Conservation (phyloP, 53 echinoderm and acorn worm species). For the Mesocentrotus franciscanus region DNA sequence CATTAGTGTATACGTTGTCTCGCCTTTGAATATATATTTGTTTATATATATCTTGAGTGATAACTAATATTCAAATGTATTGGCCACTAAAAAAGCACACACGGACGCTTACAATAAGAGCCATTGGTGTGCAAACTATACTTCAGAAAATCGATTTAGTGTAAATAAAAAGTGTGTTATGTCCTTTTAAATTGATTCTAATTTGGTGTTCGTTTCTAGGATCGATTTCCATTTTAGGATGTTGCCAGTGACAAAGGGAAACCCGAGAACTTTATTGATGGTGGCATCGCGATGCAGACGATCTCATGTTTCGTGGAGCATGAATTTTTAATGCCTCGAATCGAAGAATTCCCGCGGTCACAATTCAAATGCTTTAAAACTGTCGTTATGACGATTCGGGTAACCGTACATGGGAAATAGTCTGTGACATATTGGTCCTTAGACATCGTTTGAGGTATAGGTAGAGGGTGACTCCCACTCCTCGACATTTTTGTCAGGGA, state of each 20-base stretch:
- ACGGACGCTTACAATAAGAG: neutral
- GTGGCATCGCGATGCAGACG: neutral
- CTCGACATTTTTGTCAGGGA: neutral
- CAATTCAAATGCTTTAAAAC: neutral
- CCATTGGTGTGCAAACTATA: neutral
- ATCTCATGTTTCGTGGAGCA: neutral
- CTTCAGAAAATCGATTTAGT: neutral
- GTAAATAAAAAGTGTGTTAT: neutral
- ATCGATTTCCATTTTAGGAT: neutral
- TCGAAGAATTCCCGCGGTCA: neutral
- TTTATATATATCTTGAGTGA: no score
- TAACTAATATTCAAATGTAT: neutral
- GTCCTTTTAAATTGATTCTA: neutral
- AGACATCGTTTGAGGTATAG: neutral
- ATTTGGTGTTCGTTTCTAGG: neutral
- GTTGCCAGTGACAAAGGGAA: neutral
- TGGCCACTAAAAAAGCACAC: neutral
- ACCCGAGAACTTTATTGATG: neutral
- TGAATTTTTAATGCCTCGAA: conserved; percentile 14
- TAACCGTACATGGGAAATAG: neutral
- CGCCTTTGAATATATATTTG: no score
- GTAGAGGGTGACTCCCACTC: neutral
- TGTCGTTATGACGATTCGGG: neutral
- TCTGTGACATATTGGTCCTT: neutral
- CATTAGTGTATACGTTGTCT: no score